Base-by-base conservation (phyloP, 2,797 vertebrate genomes). In the Centropyge bicolor region DNA sequence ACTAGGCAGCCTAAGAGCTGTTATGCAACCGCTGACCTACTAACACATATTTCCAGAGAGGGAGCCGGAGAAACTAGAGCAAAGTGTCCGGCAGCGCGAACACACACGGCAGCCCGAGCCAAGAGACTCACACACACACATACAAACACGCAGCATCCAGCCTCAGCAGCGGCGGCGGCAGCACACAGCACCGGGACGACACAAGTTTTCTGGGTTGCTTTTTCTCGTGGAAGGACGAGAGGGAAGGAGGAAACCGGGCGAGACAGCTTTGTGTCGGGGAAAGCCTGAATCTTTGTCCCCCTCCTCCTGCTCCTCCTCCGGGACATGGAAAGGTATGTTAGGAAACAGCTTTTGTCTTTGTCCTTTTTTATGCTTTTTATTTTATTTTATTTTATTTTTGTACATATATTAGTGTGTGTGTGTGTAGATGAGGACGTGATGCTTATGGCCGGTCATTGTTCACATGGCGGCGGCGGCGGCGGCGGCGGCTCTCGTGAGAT, bases 21-120 rank as follows among this genome's bases (percentile, higher is more conserved):
- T 96, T 96, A 96, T 87, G 95, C 95, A 96, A 96, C 94, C 88
- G 84, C 92, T 96, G 95, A 96, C 95, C 95, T 95, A 96, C 95
- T 96, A 96, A 96, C 95, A 95, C 94, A 96, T 93, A 95, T 96
- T 90, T 93, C 90, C 87, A 83, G 90, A 83, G 88, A 89, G 88
- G 89, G 90, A 91, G 90, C 90, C 84, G 89, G 77, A 91, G 91
- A 92, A 95, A 95, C 89, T 95, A 83, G 94, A 95, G 94, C 93
- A 95, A 93, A 94, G 93, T 88, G 91, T 92, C 94, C 93, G 87
- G 85, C 87, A 88, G 78, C 87, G 70, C 86, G 27, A 67, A 90
- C 88, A 82, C 92, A 89, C 80, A 64, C 84, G 73, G 70, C 81
- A 90, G 87, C 70, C 62, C 67, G 78, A 91, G 85, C 86, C 90